Evolutionary conservation across 2,888 invertebrate species (phyloP), one percentile per base, ranked within the genome.

Genomic region (Himalopsyche tibetana): DNA sequence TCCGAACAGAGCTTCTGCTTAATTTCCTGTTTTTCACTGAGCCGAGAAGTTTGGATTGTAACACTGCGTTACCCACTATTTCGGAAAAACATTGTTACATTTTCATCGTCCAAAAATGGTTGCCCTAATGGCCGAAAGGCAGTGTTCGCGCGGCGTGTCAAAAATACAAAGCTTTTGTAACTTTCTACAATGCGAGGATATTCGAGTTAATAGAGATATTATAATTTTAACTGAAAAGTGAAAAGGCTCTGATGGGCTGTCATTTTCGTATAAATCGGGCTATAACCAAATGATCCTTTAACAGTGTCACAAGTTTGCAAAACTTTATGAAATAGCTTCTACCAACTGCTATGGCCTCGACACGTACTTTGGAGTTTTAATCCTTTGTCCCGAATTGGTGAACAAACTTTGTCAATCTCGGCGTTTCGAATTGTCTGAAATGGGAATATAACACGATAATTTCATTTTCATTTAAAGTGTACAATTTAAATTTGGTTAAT

Each of bases 231-330:
- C 38, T 36, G 74, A 74, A 74, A 74, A 74, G 74, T 74, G 74
- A 74, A 74, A 74, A 74, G 36, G 12, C 74, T 38, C 12, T 74
- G 74, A 74, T 74, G 74, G 74, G 74, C 74, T 74, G 74, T 36
- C 74, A 74, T 74, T 74, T 74, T 74, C 74, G 74, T 36, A 36
- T 36, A 36, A 74, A 74, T 74, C 74, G 36, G 74, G 28, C 38
- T 74, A 74, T 74, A 74, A 74, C 74, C 74, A 74, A 74, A 74
- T 74, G 74, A 74, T 74, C 74, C 36, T 74, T 74, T 74, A 74
- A 74, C 74, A 36, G 74, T 36, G 74, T 74, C 74, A 74, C 19
- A 74, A 74, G 36, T 74, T 74, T 74, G 74, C 9, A 36, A 74
- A 74, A 74, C 74, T 74, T 74, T 74, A 38, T 74, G 74, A 74